Evolutionary conservation across 2,797 vertebrate species (phyloP).

Genomic region (Coreius guichenoti): DNA sequence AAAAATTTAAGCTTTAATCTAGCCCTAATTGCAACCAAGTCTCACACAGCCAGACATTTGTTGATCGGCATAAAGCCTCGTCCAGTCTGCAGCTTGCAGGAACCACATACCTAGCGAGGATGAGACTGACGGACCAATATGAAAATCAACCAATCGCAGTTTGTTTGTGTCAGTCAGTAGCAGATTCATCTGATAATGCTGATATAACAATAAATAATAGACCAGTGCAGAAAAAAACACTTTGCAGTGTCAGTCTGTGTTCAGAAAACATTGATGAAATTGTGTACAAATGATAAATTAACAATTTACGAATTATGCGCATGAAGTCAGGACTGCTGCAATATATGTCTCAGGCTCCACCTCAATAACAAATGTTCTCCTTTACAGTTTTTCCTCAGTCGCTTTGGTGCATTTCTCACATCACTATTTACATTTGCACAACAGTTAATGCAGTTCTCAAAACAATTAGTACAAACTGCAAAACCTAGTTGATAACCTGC

Average conservation of each 20-base stretch:
- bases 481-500: no score
- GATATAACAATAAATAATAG: not conserved
- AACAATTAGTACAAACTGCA: no score
- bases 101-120: not conserved
- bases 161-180: not conserved
- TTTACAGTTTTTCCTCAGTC: not conserved
- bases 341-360: not conserved
- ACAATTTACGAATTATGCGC: not conserved
- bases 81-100: not conserved
- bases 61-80: not conserved
- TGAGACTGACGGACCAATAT: not conserved
- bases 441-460: no score
- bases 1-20: not conserved
- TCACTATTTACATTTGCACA: no score
- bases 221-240: not conserved
- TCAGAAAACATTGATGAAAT: not conserved
- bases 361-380: slow-evolving; percentile 5
- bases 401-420: no score
- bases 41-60: not conserved
- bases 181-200: not conserved
- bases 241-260: not conserved
- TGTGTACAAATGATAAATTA: not conserved
- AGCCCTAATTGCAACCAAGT: not conserved
- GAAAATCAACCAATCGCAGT: not conserved
- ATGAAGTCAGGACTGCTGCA: slow-evolving; percentile 5